phyloP scores from a whole-genome alignment of 2,888 invertebrate species.

The Athrips mouffetella region DNA sequence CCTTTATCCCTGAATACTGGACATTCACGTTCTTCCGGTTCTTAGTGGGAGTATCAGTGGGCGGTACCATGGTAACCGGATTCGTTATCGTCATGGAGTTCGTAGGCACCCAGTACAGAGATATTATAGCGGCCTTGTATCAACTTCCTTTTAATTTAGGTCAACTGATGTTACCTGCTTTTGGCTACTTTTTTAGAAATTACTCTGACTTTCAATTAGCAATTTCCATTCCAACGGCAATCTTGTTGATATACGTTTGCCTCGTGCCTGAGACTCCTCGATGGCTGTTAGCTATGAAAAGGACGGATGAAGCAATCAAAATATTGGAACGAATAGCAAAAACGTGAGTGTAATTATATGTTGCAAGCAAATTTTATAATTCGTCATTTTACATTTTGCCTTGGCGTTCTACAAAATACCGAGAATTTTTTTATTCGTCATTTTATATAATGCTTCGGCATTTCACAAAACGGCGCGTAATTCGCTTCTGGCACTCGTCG shows the following conservation, averaged over 20 bases:
- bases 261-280: constrained; percentile 88
- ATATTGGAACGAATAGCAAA: constrained; percentile 83
- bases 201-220: constrained; percentile 83
- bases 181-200: constrained; percentile 81
- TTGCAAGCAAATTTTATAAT: too few relatives aligned
- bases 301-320: constrained; percentile 80
- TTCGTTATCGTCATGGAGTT: constrained; percentile 82
- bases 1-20: constrained; percentile 80
- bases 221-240: constrained; percentile 77
- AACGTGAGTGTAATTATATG: constrained; percentile 58
- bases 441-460: too few relatives aligned
- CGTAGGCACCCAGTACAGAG: constrained; percentile 77
- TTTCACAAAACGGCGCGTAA: too few relatives aligned
- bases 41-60: constrained; percentile 84
- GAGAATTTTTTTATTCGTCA: too few relatives aligned
- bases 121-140: constrained; percentile 80
- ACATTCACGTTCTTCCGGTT: constrained; percentile 83
- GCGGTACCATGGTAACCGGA: constrained; percentile 87
- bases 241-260: constrained; percentile 82
- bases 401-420: too few relatives aligned
- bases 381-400: too few relatives aligned
- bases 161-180: constrained; percentile 79
- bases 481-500: too few relatives aligned
- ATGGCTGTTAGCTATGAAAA: constrained; percentile 86
- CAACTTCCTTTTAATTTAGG: constrained; percentile 84